Percentiles rank a stretch among this genome's conserved stretches.
These are phyloP conservation scores for Coendou prehensilis DNA, from an alignment of 2,797 vertebrate genomes.

Conservation along the genomic window DNA sequence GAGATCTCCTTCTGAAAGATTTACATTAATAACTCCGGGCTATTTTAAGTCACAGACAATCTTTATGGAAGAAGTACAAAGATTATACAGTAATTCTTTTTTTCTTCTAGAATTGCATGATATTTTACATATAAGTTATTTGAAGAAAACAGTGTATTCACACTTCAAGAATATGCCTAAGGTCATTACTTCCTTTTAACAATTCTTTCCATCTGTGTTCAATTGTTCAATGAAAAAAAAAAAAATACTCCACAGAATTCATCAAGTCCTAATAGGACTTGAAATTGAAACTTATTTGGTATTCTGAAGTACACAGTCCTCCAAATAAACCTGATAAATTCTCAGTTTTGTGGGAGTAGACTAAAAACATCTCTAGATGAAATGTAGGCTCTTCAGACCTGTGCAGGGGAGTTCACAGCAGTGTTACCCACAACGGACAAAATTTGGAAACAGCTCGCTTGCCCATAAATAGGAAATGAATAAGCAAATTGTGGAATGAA, in stretches of 20 bases:
- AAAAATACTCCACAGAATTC: conserved; percentile 30
- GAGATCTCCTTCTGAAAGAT: conserved; percentile 73
- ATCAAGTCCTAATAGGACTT: conserved; percentile 3
- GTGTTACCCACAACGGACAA: background rate
- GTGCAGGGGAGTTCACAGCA: background rate
- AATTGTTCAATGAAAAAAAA: background rate
- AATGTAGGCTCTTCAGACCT: background rate
- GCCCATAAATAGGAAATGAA: background rate
- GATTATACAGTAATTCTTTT: conserved; percentile 57
- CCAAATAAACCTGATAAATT: background rate
- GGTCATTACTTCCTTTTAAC: conserved; percentile 71
- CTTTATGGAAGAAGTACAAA: conserved; percentile 55
- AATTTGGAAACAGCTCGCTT: background rate
- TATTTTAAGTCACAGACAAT: conserved; percentile 73
- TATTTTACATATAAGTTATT: conserved; percentile 75
- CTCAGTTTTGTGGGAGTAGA: background rate
- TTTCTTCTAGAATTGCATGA: conserved; percentile 69
- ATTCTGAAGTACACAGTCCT: background rate
- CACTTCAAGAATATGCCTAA: conserved; percentile 74
- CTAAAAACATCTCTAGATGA: background rate
- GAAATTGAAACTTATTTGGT: conserved; percentile 38
- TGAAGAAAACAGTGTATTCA: conserved; percentile 75
- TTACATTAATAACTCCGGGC: conserved; percentile 73
- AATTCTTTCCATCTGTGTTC: conserved; percentile 65
- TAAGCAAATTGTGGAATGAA: background rate